Conservation (phyloP, 2,113 vertebrate species). For the Callipepla squamata region DNA sequence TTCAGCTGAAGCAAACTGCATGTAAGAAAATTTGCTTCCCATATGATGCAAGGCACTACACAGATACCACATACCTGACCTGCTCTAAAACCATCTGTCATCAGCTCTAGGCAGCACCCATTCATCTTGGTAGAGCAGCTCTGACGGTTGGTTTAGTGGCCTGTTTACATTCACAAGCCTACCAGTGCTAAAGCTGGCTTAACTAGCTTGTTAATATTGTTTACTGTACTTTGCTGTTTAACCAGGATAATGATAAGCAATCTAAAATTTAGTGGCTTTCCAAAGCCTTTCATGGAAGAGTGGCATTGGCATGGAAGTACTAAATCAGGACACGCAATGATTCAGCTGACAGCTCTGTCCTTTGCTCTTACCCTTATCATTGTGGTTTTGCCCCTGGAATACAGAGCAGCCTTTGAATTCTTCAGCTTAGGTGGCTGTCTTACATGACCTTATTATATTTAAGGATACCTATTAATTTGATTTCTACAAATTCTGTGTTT, state of each 20-base stretch:
- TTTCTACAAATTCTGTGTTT: neutral
- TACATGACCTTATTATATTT: neutral
- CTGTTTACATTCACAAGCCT: neutral
- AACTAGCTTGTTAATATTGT: neutral
- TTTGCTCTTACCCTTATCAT: neutral
- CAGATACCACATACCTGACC: conserved; percentile 35
- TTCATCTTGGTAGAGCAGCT: conserved; percentile 26
- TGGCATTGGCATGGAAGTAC: neutral
- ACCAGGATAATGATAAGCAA: neutral
- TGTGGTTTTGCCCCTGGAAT: neutral
- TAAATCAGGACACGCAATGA: neutral
- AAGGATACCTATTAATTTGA: neutral
- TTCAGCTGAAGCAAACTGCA: neutral
- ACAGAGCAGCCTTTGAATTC: neutral
- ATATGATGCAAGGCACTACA: conserved; percentile 26
- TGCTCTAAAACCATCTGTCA: conserved; percentile 60
- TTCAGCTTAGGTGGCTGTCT: neutral
- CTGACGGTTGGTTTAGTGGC: neutral
- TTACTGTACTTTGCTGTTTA: conserved; percentile 1
- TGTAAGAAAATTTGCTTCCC: conserved; percentile 54
- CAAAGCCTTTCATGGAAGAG: neutral
- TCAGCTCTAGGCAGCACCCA: conserved; percentile 4
- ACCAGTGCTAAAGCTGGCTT: neutral
- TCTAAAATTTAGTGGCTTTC: neutral
- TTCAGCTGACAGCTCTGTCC: neutral